These are phyloP conservation scores for Catharus bicknelli DNA, from an alignment of 2,113 vertebrate species.

Conservation along the genomic window DNA sequence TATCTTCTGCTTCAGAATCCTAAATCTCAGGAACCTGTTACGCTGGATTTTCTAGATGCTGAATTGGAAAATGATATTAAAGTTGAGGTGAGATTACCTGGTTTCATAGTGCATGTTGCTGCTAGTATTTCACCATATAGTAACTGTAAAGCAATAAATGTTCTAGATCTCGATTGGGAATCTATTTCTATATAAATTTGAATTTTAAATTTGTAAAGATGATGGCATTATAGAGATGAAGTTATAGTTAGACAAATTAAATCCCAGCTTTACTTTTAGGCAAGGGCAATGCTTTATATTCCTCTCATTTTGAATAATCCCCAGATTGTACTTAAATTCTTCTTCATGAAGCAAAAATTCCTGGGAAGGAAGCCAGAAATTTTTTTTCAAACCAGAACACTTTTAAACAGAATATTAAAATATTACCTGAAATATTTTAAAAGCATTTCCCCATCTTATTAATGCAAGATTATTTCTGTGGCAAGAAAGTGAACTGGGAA, in stretches of 20 bases:
- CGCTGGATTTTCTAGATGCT: conserved; percentile 94
- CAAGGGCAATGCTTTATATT: background rate
- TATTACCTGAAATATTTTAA: background rate
- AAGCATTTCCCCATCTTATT: background rate
- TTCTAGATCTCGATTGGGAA: background rate
- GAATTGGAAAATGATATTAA: conserved; percentile 96
- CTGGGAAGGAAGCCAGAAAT: background rate
- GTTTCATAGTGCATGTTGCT: background rate
- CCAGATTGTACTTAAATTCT: background rate
- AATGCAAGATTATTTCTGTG: background rate
- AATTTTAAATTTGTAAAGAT: background rate
- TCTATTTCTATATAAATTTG: background rate
- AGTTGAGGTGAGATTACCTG: conserved; percentile 84
- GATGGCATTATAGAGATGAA: background rate
- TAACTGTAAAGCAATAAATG: background rate
- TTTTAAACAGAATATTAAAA: background rate
- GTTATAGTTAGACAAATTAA: background rate
- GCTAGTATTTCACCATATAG: background rate
- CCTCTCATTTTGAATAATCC: background rate
- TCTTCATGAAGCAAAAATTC: background rate
- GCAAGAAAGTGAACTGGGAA: background rate
- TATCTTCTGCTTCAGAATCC: conserved; percentile 84
- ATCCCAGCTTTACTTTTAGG: fast-evolving
- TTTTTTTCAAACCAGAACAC: background rate
- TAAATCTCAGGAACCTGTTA: conserved; percentile 98